Evolutionary conservation across 2,797 vertebrate genomes (phyloP), one percentile per base, ranked within the genome.

Genomic region (Mionectes olivaceus): DNA sequence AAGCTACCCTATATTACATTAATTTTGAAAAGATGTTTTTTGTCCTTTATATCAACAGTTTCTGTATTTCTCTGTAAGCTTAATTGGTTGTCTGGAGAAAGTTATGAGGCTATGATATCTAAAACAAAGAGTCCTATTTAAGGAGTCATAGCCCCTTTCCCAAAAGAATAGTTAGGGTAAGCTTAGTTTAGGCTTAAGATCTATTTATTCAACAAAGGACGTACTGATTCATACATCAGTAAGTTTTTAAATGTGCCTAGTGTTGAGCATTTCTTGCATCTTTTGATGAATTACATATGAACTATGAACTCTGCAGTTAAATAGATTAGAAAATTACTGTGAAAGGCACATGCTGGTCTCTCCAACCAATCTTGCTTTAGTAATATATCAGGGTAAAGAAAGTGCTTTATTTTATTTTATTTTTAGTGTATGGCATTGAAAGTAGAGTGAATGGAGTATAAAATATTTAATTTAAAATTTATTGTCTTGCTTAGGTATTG

Each of bases 401-500:
- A 43, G 11, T 68, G 19, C 7, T 55, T 71, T 63, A 3, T 63
- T 37, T 37, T 37, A 10, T 37, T 37, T 63, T 19, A 14, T 53
- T 7, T 67, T 70, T 53, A 71, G 28, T 8, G 4, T 35, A 53
- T 25, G 24, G 6, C 30, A 67, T 10, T 73, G 23, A 19, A 68
- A 73, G 7, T 23, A 53, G 28, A 71, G 71, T n/a, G 4, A 50
- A 39, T 52, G 22, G 33, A 71, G 25, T 53, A 44, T 33, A 14
- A 78, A 73, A 39, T 50, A 77, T 39, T 61, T 79, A 5, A 44
- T 73, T 78, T 78, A 35, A 78, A 69, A 55, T 41, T 14, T 39
- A 19, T 30, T 39, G 8, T 37, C 52, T 55, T 0, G 0, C 28
- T 49, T 8, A 69, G 23, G 5, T 21, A 44, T 30, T 39, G 15